Conservation (phyloP, 2,888 invertebrate genomes). For the Chironomus tentans region DNA sequence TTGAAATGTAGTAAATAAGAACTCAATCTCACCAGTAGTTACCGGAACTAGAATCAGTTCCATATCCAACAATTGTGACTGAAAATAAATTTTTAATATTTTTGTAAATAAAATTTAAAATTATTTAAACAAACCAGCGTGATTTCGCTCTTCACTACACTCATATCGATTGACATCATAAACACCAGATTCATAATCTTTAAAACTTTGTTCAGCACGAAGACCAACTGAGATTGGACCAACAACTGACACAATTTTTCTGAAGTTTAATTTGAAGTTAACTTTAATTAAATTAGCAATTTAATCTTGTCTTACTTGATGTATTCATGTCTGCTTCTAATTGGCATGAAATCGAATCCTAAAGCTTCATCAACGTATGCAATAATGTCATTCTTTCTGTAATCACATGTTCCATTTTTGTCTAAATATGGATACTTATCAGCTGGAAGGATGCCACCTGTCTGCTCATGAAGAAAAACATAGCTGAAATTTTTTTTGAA, state of each 20-base stretch:
- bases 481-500: neutral
- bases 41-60: constrained; percentile 31
- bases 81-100: too few species aligned
- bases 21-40: neutral
- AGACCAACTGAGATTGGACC: constrained; percentile 33
- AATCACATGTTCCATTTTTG: neutral
- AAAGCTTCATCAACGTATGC: neutral
- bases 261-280: constrained; percentile 5
- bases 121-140: constrained; percentile 29
- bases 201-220: neutral
- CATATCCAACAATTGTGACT: constrained; percentile 37
- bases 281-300: too few species aligned
- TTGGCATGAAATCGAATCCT: neutral
- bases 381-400: neutral
- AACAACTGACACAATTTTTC: constrained; percentile 31
- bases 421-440: neutral
- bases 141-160: constrained; percentile 31
- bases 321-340: neutral
- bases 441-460: neutral
- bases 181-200: constrained; percentile 30
- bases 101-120: too few species aligned
- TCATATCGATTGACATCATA: constrained; percentile 37
- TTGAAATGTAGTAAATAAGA: neutral
- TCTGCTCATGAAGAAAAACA: neutral
- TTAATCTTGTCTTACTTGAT: neutral